A percentile compares a stretch with the other conserved stretches of the same genome.
Evolutionary conservation across 2,113 vertebrate species (phyloP).

Genomic region (Otolemur garnettii): DNA sequence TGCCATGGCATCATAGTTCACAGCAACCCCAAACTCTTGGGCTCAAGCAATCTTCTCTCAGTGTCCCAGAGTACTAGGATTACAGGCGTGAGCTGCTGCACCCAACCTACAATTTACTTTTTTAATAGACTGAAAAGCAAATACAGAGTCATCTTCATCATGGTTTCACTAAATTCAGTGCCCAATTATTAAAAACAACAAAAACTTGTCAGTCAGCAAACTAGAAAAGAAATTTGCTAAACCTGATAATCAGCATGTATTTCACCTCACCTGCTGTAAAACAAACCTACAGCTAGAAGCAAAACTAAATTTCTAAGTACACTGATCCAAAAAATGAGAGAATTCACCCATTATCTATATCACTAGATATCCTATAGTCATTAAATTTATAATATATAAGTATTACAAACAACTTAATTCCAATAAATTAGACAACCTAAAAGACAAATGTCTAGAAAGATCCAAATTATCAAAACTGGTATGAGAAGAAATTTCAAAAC

Average conservation of each 20-base stretch:
- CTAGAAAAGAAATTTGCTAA: not conserved
- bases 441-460: not conserved
- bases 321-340: not conserved
- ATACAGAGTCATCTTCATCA: not conserved
- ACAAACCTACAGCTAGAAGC: not conserved
- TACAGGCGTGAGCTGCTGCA: no score
- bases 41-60: no score
- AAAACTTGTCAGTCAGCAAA: not conserved
- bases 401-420: not conserved
- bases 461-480: not conserved
- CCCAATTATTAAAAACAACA: not conserved
- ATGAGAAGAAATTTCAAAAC: not conserved
- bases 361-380: not conserved
- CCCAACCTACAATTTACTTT: not conserved
- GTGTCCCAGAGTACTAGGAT: no score
- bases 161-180: not conserved
- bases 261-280: not conserved
- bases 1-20: no score
- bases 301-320: not conserved
- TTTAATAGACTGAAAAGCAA: not conserved
- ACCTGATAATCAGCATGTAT: not conserved
- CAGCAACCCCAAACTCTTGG: no score
- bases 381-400: not conserved
- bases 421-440: not conserved
- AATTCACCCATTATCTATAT: not conserved